Evolutionary conservation across 1,140 invertebrate species (phyloP).

Genomic region (Cardiocondyla obscurior): DNA sequence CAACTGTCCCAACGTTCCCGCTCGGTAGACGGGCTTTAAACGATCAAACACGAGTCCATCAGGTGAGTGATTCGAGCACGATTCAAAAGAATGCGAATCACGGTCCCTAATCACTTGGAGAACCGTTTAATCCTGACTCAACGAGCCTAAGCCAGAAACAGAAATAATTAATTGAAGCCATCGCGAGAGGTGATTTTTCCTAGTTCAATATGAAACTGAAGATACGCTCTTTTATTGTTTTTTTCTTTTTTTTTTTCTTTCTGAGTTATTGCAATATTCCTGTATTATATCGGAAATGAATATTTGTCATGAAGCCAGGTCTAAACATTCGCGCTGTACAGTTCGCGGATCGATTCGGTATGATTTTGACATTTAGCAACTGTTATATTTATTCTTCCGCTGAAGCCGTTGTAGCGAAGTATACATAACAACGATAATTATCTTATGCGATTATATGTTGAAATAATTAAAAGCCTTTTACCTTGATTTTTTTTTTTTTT

Average conservation of each 20-base stretch:
- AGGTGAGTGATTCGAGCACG: slow-evolving; percentile 21
- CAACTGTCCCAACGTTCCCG: background rate
- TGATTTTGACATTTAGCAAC: slow-evolving; percentile 32
- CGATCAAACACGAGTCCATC: slow-evolving; percentile 41
- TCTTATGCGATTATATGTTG: background rate
- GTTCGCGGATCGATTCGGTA: slow-evolving; percentile 27
- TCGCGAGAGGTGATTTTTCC: background rate
- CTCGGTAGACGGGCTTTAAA: slow-evolving; percentile 1
- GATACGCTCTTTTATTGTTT: background rate
- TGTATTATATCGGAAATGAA: background rate
- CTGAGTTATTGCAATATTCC: background rate
- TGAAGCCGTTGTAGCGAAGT: slow-evolving; percentile 19
- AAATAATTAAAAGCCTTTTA: background rate
- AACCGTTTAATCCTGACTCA: background rate
- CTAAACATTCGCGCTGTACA: background rate
- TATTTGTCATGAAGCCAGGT: background rate
- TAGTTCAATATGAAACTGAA: background rate
- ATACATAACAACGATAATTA: background rate
- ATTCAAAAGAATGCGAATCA: background rate
- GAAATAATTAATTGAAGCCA: background rate
- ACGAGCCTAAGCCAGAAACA: background rate
- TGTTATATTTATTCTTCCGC: background rate
- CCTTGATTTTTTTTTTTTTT: background rate
- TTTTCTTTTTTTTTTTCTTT: background rate
- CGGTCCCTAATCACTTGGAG: background rate